Conservation (phyloP, 2,797 vertebrate genomes). For the Micrastur ruficollis region DNA sequence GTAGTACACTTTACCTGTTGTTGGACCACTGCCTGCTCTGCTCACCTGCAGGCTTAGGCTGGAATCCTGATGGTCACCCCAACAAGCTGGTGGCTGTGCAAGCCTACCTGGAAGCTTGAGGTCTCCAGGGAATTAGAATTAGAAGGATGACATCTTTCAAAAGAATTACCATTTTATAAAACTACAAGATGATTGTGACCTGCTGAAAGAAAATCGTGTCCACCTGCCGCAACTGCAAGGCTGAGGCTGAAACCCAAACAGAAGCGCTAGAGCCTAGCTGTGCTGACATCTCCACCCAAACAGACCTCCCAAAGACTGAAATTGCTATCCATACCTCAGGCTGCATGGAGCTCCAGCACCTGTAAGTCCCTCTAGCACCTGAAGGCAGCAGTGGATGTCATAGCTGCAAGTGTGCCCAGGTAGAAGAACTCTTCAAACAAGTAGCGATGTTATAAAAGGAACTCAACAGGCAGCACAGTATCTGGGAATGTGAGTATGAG, state of each 20-base stretch:
- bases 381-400: not conserved
- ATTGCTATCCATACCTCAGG: not conserved
- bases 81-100: not conserved
- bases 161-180: not conserved
- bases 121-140: not conserved
- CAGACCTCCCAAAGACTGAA: not conserved
- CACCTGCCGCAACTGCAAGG: not conserved
- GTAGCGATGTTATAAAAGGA: not conserved
- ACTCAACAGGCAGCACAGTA: rapidly evolving
- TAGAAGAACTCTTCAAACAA: not conserved
- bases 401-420: not conserved
- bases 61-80: not conserved
- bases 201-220: not conserved
- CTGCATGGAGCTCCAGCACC: not conserved
- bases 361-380: not conserved
- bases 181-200: too few relatives aligned
- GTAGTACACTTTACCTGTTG: too few relatives aligned
- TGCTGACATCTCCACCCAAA: not conserved
- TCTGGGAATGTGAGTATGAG: not conserved
- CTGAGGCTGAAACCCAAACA: not conserved
- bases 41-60: not conserved
- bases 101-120: not conserved
- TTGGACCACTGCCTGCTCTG: not conserved
- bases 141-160: not conserved
- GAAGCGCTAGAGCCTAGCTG: not conserved